A percentile compares a stretch with the other conserved stretches of the same genome.
These are phyloP conservation scores for Cydia fagiglandana DNA, from an alignment of 1,140 invertebrate species.

Conservation along the genomic window DNA sequence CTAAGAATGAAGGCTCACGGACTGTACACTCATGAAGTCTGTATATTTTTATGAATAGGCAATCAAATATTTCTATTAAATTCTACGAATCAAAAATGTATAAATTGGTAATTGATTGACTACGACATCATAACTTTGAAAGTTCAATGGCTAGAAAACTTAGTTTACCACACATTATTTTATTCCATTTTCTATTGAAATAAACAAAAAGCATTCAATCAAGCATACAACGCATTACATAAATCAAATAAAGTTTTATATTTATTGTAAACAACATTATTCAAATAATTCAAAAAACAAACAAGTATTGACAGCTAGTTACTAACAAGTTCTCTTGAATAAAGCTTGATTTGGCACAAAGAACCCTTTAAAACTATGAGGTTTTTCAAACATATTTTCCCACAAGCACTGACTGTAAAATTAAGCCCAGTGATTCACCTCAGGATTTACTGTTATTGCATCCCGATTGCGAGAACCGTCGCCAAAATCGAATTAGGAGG, in stretches of 20 bases:
- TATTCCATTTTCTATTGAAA: neutral
- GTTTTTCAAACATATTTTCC: neutral
- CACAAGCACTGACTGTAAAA: conserved; percentile 24
- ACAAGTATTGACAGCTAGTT: neutral
- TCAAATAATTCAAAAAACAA: too few species aligned
- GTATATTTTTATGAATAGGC: neutral
- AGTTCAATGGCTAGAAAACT: too few species aligned
- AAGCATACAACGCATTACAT: too few species aligned
- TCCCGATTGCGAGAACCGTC: conserved; percentile 60
- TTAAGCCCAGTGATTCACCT: conserved; percentile 44
- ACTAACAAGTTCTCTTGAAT: neutral
- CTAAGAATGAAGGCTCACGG: too few species aligned
- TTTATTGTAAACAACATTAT: neutral
- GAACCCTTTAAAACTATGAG: neutral
- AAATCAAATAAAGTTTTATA: neutral
- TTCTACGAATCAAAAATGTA: neutral
- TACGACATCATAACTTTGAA: neutral
- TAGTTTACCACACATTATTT: too few species aligned
- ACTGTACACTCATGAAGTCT: too few species aligned
- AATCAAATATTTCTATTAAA: neutral
- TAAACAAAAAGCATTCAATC: neutral
- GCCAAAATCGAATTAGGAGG: conserved; percentile 70
- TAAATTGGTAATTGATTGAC: neutral
- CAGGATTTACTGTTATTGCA: conserved; percentile 69
- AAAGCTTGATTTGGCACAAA: neutral